These are phyloP conservation scores for Itoplectis maculator DNA, from an alignment of 2,888 invertebrate species.

Conservation along the genomic window DNA sequence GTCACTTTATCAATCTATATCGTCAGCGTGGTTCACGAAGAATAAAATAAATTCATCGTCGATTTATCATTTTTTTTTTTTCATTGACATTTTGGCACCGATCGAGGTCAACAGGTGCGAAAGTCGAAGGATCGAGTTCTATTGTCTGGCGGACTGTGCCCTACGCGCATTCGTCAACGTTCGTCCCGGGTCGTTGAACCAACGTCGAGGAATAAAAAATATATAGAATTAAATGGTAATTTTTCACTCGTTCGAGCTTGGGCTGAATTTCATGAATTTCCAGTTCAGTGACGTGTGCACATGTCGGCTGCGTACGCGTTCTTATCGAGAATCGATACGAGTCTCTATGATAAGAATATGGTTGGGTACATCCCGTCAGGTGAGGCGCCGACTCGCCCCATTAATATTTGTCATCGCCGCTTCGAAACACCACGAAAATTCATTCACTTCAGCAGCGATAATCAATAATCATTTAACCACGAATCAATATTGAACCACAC, in stretches of 20 bases:
- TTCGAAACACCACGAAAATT: background rate
- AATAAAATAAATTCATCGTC: background rate
- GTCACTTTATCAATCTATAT: background rate
- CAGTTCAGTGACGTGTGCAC: conserved; percentile 32
- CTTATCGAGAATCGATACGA: conserved; percentile 42
- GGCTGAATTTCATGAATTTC: conserved; percentile 38
- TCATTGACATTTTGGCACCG: background rate
- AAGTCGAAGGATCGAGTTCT: conserved; percentile 40
- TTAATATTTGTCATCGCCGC: background rate
- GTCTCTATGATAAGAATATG: conserved; percentile 30
- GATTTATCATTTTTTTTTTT: background rate
- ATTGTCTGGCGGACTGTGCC: conserved; percentile 24
- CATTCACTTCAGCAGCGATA: background rate
- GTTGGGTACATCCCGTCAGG: conserved; percentile 5
- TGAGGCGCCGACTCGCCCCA: conserved; percentile 15
- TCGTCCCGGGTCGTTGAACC: conserved; percentile 26
- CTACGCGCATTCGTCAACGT: conserved; percentile 17
- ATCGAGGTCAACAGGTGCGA: conserved; percentile 28
- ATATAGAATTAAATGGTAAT: conserved; percentile 2
- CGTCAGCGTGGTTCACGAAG: background rate
- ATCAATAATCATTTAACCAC: no score
- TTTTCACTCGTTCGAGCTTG: conserved; percentile 12
- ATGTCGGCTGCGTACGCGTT: background rate
- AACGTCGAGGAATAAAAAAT: background rate
- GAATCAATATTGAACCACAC: no score